Base-by-base conservation (phyloP, 2,797 vertebrate species). In the Acanthopagrus latus region DNA sequence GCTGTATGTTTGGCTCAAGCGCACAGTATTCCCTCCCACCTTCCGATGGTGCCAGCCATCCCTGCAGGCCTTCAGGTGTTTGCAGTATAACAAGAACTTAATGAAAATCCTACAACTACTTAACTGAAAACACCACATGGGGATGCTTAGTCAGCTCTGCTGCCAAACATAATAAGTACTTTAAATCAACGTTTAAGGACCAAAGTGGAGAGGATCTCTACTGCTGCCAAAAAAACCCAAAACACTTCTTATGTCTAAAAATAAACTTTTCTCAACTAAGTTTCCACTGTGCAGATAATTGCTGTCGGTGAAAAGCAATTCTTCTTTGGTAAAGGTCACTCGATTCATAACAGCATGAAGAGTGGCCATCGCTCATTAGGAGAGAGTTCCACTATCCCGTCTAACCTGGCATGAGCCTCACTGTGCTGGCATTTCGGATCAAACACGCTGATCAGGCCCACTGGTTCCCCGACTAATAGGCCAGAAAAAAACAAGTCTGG, bases 231-330 rank as follows among this genome's bases (percentile, higher is more conserved):
- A 38, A 38, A 38, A 38, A 84, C 72, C 72, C 81, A 78, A 89
- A 81, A 29, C 58, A 76, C 73, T 89, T 82, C 77, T 89, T 29
- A 73, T 82, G 83, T 91, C 88, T 88, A 95, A 95, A 96, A 96
- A 96, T 93, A 88, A 84, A 66, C 72, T 75, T 75, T 76, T 63
- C 78, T 74, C 56, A 74, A 93, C 90, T 57, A 95, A 90, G 14
- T 80, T 88, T 94, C 80, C 87, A 83, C 87, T 90, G 90, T 83
- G 91, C 90, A 72, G 91, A 92, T 92, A 94, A 93, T 89, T 85
- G 89, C 74, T 72, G 79, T 74, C 66, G 58, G 84, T 74, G 90
- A 81, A 85, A 86, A 91, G 88, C 82, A 70, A 70, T 81, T 91
- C 81, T 55, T 84, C 80, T 67, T 74, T 60, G 46, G 46, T 77